Evolutionary conservation across 1,140 invertebrate genomes (phyloP), one percentile per base, ranked within the genome.

Genomic region (Tetramorium simillimum): DNA sequence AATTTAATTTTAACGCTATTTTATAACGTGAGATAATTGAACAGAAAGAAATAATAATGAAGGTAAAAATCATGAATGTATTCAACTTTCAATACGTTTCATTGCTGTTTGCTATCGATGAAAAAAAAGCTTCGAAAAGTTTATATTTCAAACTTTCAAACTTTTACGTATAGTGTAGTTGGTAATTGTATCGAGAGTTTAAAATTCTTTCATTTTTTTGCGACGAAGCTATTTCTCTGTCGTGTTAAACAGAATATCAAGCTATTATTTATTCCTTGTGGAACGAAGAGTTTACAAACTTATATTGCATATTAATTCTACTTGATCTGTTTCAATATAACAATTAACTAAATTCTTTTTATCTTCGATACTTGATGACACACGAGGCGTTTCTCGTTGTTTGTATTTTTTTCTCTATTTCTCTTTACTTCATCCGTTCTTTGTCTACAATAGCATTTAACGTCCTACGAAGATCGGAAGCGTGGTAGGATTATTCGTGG

Each of bases 401-500:
- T 21, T n/a, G 12, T n/a, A 28, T 78, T 72, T 51, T 75, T 85
- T 53, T 51, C 58, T 56, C 73, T 81, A 81, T 56, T 85, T 88
- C 85, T 62, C 33, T 62, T 89, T 63, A 63, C 3, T 28, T 78
- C n/a, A 53, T 81, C 62, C 80, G 69, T 89, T 86, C 80, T 85
- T 76, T 85, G 76, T 86, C 63, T 75, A 63, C 86, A 87, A 80
- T 37, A 67, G 88, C 77, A 88, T 91, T 91, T 91, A 91, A 91
- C 90, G 80, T 91, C 63, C 80, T 75, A 73, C 81, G 81, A 84
- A 81, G 89, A 92, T 93, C 91, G 92, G 53, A 94, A 92, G 86
- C 92, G 88, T 72, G 88, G 90, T 89, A 85, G 90, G 92, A 94
- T 93, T 93, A 93, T 93, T 91, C 92, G 84, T 86, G 88, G 88